Percentiles rank a stretch among this genome's conserved stretches.
These are phyloP conservation scores for Haemorhous mexicanus DNA, from an alignment of 2,113 vertebrate genomes.

Conservation along the genomic window DNA sequence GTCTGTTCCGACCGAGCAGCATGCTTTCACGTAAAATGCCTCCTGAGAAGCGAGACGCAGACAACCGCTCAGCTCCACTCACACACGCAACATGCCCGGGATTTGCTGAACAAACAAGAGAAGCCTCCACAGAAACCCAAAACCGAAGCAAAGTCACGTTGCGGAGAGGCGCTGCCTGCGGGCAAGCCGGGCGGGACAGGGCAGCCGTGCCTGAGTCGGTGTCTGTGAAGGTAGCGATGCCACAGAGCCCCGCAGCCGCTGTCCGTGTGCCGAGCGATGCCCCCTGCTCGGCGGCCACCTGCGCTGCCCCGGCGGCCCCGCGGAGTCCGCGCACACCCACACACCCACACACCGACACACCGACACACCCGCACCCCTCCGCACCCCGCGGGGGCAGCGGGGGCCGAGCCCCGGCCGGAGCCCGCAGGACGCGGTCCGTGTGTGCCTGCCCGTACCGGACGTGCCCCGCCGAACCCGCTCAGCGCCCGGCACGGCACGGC, in stretches of 20 bases:
- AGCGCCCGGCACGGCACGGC: background rate
- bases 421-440: background rate
- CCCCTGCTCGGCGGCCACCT: background rate
- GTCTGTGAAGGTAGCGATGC: background rate
- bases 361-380: background rate
- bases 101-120: background rate
- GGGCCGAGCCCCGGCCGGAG: background rate
- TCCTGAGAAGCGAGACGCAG: background rate
- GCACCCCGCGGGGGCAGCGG: background rate
- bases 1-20: background rate
- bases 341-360: no score
- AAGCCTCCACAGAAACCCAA: background rate
- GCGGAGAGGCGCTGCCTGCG: background rate
- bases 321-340: background rate
- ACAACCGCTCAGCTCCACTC: background rate
- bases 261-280: background rate
- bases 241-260: background rate
- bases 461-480: background rate
- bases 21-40: rapidly evolving
- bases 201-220: rapidly evolving
- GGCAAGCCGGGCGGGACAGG: background rate
- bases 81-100: background rate
- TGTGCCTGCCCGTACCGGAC: background rate
- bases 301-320: background rate
- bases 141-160: background rate